Percentiles rank a stretch among this genome's conserved stretches.
Evolutionary conservation across 2,113 vertebrate genomes (phyloP).

Genomic region (Hassar affinis): DNA sequence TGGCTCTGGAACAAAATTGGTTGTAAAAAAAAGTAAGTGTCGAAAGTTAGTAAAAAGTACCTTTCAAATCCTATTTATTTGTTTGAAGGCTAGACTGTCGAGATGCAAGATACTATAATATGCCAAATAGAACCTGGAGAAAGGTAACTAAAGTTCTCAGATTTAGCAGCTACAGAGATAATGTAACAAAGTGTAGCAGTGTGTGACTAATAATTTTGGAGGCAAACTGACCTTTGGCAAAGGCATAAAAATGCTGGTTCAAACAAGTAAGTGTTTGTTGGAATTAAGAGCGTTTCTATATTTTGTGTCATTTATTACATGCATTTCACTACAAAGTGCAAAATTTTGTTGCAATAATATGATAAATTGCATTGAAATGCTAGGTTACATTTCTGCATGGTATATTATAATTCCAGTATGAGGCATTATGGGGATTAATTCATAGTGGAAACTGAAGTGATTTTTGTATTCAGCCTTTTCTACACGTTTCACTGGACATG

Average conservation of each 20-base stretch:
- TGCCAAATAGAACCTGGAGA: neutral
- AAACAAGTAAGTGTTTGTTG: conserved; percentile 7
- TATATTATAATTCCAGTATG: neutral
- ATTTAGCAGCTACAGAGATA: neutral
- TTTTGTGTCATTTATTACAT: neutral
- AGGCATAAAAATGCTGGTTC: conserved; percentile 43
- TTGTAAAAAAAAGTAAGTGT: conserved; percentile 2
- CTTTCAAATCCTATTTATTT: neutral
- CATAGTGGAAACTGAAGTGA: neutral
- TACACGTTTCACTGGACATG: neutral
- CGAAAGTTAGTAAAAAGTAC: too few species aligned
- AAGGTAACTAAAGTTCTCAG: neutral
- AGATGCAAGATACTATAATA: neutral
- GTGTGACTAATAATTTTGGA: conserved; percentile 31
- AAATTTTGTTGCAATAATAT: neutral
- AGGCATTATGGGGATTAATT: neutral
- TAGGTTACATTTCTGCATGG: neutral
- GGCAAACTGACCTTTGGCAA: conserved; percentile 38
- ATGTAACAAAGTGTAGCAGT: conserved; percentile 19
- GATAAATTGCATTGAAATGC: neutral
- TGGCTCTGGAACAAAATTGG: conserved; percentile 32
- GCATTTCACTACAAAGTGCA: neutral
- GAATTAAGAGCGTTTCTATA: neutral
- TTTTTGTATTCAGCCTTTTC: neutral
- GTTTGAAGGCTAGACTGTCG: too few species aligned